A percentile compares a stretch with the other conserved stretches of the same genome.
phyloP scores from a whole-genome alignment of 2,888 invertebrate species.

The Lepidochitona cinerea region DNA sequence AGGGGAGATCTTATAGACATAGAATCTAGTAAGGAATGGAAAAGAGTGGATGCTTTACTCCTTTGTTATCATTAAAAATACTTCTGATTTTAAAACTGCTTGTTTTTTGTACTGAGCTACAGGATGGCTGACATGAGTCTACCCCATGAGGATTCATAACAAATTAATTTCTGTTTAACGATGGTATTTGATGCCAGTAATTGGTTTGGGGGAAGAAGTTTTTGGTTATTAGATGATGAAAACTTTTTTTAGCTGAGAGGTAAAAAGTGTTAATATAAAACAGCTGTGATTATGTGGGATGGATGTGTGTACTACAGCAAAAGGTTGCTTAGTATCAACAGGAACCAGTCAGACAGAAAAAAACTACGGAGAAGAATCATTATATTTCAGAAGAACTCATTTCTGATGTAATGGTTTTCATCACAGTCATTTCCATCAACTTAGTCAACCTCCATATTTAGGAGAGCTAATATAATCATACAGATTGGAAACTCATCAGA shows the following conservation, averaged over 20 bases:
- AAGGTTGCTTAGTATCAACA: too few species aligned
- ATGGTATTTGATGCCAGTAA: background rate
- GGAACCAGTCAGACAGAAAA: too few species aligned
- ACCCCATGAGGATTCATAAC: background rate
- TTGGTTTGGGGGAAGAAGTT: background rate
- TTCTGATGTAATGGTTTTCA: too few species aligned
- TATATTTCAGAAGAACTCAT: too few species aligned
- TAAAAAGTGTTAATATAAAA: background rate
- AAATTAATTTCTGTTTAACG: constrained; percentile 1
- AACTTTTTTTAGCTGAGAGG: background rate
- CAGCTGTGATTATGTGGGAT: background rate
- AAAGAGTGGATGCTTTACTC: too few species aligned
- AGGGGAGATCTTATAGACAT: background rate
- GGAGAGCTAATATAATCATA: too few species aligned
- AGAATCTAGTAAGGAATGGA: too few species aligned
- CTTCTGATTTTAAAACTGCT: background rate
- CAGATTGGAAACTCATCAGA: too few species aligned
- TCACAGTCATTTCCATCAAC: too few species aligned
- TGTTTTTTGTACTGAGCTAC: background rate
- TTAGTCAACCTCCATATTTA: too few species aligned
- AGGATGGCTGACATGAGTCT: background rate
- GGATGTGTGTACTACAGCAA: too few species aligned
- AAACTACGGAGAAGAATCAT: too few species aligned
- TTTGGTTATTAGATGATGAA: background rate
- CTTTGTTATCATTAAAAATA: background rate